Evolutionary conservation across 2,797 vertebrate species (phyloP), one percentile per base, ranked within the genome.

Genomic region (Typhlichthys subterraneus): DNA sequence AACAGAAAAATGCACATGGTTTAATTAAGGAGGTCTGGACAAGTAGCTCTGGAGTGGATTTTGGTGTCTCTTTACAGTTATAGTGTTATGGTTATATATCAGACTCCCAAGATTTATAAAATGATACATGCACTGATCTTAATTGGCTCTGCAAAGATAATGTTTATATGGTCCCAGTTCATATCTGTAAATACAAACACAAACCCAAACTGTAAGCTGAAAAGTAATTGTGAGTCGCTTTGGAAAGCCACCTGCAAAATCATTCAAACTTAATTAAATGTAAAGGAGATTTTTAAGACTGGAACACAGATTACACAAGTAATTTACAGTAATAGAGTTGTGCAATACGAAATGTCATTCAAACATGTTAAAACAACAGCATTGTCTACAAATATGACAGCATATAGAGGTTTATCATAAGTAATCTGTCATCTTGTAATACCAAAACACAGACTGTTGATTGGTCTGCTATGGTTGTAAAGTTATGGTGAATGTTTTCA

Each of bases 11-110:
- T 88, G 86, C 80, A 75, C 72, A 74, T 12, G 46, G 69, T 87
- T 89, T 91, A 90, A 92, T 91, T 92, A 92, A 91, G 87, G 87
- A 83, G 76, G 73, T 76, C 64, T 53, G 86, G 85, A 82, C 85
- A 85, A 89, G 81, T 71, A 77, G 66, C 76, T 84, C 74, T 70
- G 75, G 69, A 79, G 76, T 78, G 75, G 77, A 69, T 86, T 82
- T 85, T 64, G 78, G 81, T 70, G 63, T 84, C 70, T 83, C 61
- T 68, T 49, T 59, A 58, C 67, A 75, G 79, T 80, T 80, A 70
- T 19, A 56, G 14, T 58, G 63, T 50, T 63, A 57, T 57, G 33
- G 46, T 75, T 58, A 63, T 79, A 79, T 58, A 82, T 82, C 77
- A 81, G 60, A 19, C 63, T 76, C 38, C 57, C 3, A 0, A 70